Base-by-base conservation (phyloP, 2,113 vertebrate species). In the Pygoscelis antarcticus region DNA sequence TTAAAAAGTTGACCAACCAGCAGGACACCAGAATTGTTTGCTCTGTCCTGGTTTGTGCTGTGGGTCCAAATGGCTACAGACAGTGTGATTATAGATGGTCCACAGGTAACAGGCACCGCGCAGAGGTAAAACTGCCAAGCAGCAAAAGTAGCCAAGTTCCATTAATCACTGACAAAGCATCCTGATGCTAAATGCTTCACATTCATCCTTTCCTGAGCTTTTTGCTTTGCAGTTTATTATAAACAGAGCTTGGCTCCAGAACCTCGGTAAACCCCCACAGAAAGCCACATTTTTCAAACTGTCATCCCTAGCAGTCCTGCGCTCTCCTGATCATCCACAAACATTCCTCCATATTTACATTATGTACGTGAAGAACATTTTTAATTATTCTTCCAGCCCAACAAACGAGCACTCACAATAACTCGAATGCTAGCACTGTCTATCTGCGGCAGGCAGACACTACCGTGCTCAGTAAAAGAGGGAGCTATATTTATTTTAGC, bases 141-240 rank as follows among this genome's bases (percentile, higher is more conserved):
- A 88, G 88, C 71, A 81, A 10, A 94, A 93, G 68, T 13, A 76
- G 89, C 91, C 87, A 94, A 89, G 83, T 61, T 51, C 80, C 83
- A 96, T 96, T 96, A 60, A 91, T 96, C 93, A 96, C 47, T 83
- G 95, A 95, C 97, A 95, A 89, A 79, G 32, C 44, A 46, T 85
- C 83, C 44, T 34, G 30, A 69, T 72, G 57, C 77, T 89, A 93
- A 95, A 82, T 25, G 52, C 65, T 89, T 82, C 77, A 68, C 83
- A 92, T 95, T 76, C 54, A 94, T 87, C 76, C 78, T 78, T 60
- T 54, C 72, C 89, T 47, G 25, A 95, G 87, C 79, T 80, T 83
- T 94, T 66, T 47, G 70, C 47, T 95, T 96, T 26, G 65, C 91
- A 92, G 80, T 74, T 88, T 96, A 94, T 92, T 86, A 78, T 62